Base-by-base conservation (phyloP, 1,140 invertebrate species). In the Musca vetustissima region DNA sequence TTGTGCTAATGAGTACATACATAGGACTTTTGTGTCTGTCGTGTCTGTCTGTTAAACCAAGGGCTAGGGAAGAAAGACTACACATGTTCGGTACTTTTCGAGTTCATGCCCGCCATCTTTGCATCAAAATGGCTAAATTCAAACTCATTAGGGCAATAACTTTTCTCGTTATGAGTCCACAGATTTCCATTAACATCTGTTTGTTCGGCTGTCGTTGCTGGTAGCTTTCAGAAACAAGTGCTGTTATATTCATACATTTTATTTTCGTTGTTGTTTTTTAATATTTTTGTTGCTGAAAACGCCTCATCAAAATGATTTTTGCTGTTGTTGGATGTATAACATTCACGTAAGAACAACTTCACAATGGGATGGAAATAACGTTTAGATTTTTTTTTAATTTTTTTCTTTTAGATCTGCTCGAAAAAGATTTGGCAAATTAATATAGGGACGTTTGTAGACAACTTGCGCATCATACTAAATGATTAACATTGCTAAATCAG, bases 131-230 rank as follows among this genome's bases (percentile, higher is more conserved):
- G 48, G 48, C 48, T 28, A 55, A 67, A 55, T 32, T 67, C 25
- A 67, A 67, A 67, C 66, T 67, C 66, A 67, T 67, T 67, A 67
- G 48, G 52, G 49, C 66, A 55, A 67, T 50, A 67, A 67, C 66
- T 67, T 67, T 67, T 15, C 66, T 67, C 66, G 53, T 67, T 67
- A 67, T 67, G 66, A 67, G 66, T 66, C 49, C 64, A 14, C 64
- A 66, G 43, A 48, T 66, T 66, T 66, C 50, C 43, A 19, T 52
- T 52, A 9, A 17, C 49, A 17, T 1, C 0, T 52, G 17, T 52
- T 52, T 52, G 17, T 52, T 52, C n/a, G n/a, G 61, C 17, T 48
- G 61, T 64, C 48, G 61, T 65, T 50, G 43, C 24, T 24, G 49
- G 21, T 19, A 24, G 24, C 19, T 66, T 32, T 11, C 28, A 61